Percentiles rank a stretch among this genome's conserved stretches.
These are phyloP conservation scores for Tetanocera ferruginea DNA, from an alignment of 2,888 invertebrate species.

Conservation along the genomic window DNA sequence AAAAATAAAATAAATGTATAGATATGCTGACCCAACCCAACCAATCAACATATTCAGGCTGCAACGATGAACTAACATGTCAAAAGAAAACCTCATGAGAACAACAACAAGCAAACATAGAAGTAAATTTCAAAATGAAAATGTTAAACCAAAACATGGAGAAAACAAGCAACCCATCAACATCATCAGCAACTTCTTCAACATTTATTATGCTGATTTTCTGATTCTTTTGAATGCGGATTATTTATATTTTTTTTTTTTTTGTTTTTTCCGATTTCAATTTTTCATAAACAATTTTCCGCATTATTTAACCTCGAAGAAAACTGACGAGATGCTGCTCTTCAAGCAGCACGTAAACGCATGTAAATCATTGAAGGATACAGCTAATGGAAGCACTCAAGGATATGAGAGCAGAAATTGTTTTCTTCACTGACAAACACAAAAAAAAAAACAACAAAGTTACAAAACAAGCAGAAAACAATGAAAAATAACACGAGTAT, in stretches of 20 bases:
- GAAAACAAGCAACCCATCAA: not conserved
- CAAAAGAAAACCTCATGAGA: not conserved
- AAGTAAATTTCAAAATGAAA: not conserved
- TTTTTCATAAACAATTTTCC: conserved; percentile 32
- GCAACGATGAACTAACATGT: not conserved
- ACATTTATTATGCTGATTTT: not conserved
- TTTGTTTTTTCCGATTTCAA: not conserved
- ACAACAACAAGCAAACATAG: not conserved
- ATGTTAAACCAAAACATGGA: not conserved
- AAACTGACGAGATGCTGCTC: not conserved
- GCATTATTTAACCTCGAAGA: conserved; percentile 19
- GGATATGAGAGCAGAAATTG: not conserved
- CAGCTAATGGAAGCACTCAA: conserved; percentile 24
- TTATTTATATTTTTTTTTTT: not conserved
- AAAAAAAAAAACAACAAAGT: not conserved
- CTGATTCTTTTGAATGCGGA: conserved; percentile 4
- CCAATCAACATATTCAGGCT: not conserved
- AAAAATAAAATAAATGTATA: not conserved
- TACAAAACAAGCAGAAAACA: not conserved
- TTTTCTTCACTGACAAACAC: not conserved
- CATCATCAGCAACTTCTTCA: not conserved
- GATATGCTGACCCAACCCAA: conserved; percentile 21
- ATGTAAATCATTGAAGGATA: conserved; percentile 7
- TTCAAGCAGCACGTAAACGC: not conserved
- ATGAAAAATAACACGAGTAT: not conserved